Conservation (phyloP, 30 jellyfish, hydroid and myxozoan genomes). For the Turritopsis dohrnii region DNA sequence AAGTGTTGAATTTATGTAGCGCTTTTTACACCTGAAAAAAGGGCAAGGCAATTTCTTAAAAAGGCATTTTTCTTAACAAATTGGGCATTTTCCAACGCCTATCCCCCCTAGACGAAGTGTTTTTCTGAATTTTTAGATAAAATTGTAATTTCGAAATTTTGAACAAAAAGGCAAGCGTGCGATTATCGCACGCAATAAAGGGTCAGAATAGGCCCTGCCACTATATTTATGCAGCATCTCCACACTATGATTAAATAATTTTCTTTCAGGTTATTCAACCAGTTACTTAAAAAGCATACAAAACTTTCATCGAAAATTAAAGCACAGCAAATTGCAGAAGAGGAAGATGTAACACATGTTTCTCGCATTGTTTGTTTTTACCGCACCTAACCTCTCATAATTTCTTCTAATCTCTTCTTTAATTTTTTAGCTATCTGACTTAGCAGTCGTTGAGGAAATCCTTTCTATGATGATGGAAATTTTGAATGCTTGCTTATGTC, state of each 20-base stretch:
- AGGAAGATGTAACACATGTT: constrained; percentile 16
- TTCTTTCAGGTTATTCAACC: constrained; percentile 36
- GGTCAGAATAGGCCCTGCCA: too few relatives aligned
- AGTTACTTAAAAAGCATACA: constrained; percentile 38
- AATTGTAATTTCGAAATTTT: too few relatives aligned
- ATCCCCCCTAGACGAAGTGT: too few relatives aligned
- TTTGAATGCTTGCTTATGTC: constrained; percentile 54
- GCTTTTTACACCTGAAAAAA: too few relatives aligned
- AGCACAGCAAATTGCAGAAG: constrained; percentile 5
- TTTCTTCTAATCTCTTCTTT: background rate
- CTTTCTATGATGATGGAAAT: constrained; percentile 79
- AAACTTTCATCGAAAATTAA: constrained; percentile 24
- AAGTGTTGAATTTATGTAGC: too few relatives aligned
- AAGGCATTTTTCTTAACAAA: too few relatives aligned
- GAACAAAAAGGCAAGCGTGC: too few relatives aligned
- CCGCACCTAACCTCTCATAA: background rate
- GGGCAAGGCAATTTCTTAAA: too few relatives aligned
- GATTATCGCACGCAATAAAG: too few relatives aligned
- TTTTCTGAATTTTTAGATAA: too few relatives aligned
- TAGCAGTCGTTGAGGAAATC: constrained; percentile 75
- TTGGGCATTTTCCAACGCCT: too few relatives aligned
- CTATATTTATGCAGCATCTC: too few relatives aligned
- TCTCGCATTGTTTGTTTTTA: background rate
- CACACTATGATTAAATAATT: background rate
- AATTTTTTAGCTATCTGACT: constrained; percentile 55